These are phyloP conservation scores for Labrus mixtus DNA, from an alignment of 2,113 vertebrate species.

Conservation along the genomic window DNA sequence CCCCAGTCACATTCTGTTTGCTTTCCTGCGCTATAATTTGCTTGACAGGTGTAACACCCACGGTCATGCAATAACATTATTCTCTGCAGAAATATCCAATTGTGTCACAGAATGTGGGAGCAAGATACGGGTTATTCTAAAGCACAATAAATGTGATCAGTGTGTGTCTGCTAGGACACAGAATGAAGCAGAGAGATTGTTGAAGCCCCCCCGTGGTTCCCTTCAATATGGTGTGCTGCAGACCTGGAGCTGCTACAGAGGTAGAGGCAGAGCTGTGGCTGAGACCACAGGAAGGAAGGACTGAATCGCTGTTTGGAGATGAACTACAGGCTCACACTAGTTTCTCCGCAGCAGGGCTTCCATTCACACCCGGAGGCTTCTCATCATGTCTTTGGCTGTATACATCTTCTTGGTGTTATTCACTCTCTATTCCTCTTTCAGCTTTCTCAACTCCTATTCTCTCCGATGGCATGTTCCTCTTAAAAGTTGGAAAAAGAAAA, in stretches of 20 bases:
- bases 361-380: constrained; percentile 33
- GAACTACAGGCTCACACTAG: constrained; percentile 34
- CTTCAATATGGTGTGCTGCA: constrained; percentile 37
- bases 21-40: not conserved
- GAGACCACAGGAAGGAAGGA: constrained; percentile 22
- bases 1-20: not conserved
- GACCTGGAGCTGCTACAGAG: constrained; percentile 41
- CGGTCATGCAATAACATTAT: not conserved
- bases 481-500: constrained; percentile 21
- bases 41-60: constrained; percentile 10
- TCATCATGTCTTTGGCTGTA: constrained; percentile 30
- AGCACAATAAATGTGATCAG: constrained; percentile 37
- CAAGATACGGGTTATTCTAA: not conserved
- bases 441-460: not conserved
- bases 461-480: constrained; percentile 17
- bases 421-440: constrained; percentile 11
- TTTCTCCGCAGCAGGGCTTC: constrained; percentile 52
- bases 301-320: constrained; percentile 46
- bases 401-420: constrained; percentile 20
- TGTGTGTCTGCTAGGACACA: constrained; percentile 11
- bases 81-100: constrained; percentile 5
- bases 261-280: constrained; percentile 17
- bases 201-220: constrained; percentile 43
- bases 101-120: constrained; percentile 10
- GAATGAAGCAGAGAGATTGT: constrained; percentile 30